Percentiles rank a stretch among this genome's conserved stretches.
These are phyloP conservation scores for Andricus grossulariae DNA, from an alignment of 1,140 invertebrate genomes.

Conservation along the genomic window DNA sequence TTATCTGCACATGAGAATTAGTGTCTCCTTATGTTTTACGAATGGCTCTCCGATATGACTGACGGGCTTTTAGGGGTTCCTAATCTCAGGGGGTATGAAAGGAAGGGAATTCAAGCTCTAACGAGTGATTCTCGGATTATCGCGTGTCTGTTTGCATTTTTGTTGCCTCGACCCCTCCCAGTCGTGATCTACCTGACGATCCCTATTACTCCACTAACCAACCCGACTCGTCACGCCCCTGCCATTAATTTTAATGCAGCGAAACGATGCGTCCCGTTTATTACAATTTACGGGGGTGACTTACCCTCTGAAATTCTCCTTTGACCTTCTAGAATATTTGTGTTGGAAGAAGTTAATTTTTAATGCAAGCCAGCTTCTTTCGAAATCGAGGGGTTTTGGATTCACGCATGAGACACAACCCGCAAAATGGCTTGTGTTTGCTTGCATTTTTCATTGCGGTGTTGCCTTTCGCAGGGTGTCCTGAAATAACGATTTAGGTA, in stretches of 20 bases:
- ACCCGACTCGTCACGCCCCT: slow-evolving; percentile 51
- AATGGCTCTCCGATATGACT: slow-evolving; percentile 48
- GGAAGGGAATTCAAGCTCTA: slow-evolving; percentile 35
- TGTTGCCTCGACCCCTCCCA: slow-evolving; percentile 37
- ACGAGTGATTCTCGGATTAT: slow-evolving; percentile 63
- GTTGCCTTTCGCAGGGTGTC: no score
- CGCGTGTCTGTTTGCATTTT: slow-evolving; percentile 68
- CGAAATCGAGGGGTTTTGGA: no score
- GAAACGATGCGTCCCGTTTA: slow-evolving; percentile 62
- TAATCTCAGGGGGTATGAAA: slow-evolving; percentile 37
- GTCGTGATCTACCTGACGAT: slow-evolving; percentile 31
- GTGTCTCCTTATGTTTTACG: no score
- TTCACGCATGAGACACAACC: no score
- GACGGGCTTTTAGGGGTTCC: slow-evolving; percentile 45
- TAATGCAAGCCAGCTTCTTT: no score
- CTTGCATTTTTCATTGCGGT: no score
- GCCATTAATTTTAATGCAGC: slow-evolving; percentile 69
- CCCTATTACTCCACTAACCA: background rate
- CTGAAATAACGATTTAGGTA: no score
- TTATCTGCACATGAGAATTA: no score
- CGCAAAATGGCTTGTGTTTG: no score
- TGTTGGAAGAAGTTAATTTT: no score
- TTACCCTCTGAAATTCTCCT: no score
- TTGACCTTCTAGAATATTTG: no score
- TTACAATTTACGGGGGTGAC: slow-evolving; percentile 60